Base-by-base conservation (phyloP, 2,797 vertebrate species). In the Chelon auratus region DNA sequence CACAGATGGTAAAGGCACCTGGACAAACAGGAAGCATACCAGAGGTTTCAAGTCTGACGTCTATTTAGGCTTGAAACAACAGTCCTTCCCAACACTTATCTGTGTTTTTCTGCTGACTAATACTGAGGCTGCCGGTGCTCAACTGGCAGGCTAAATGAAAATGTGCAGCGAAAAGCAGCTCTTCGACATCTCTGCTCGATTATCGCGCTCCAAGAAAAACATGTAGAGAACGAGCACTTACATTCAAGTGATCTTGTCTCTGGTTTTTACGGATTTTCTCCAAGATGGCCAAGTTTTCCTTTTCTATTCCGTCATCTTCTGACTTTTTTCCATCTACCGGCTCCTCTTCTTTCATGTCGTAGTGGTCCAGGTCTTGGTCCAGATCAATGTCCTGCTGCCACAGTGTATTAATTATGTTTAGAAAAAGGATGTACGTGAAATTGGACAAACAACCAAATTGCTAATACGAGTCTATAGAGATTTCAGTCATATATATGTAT, bases 241-340 rank as follows among this genome's bases (percentile, higher is more conserved):
- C 97, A 89, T 98, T 99, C 90, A 99, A 95, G 92, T 99, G 97
- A 93, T 98, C 97, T 94, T 99, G 97, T 87, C 98, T 97, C 95
- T 99, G 98, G 95, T 96, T 99, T 93, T 98, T 98, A 85, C 97
- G 96, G 62, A 99, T 99, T 93, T 98, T 99, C 92, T 99, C 98
- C 89, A 99, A 93, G 88, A 99, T 96, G 79, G 96, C 98, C 92
- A 99, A 94, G 78, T 99, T 99, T 89, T 99, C 97, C 87, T 98
- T 99, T 85, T 99, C 98, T 67, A 99, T 99, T 62, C 97, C 97
- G 67, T 99, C 98, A 81, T 99, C 98, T 86, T 99, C 98, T 0
- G 95, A 97, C 79, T 98, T 98, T 81, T 98, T 99, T 13, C 97
- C 97, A 57, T 95, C 96, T 45, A 92, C 93, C 1, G 97, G 97